phyloP scores from a whole-genome alignment of 2,797 vertebrate species.

The Gambelia wislizenii region DNA sequence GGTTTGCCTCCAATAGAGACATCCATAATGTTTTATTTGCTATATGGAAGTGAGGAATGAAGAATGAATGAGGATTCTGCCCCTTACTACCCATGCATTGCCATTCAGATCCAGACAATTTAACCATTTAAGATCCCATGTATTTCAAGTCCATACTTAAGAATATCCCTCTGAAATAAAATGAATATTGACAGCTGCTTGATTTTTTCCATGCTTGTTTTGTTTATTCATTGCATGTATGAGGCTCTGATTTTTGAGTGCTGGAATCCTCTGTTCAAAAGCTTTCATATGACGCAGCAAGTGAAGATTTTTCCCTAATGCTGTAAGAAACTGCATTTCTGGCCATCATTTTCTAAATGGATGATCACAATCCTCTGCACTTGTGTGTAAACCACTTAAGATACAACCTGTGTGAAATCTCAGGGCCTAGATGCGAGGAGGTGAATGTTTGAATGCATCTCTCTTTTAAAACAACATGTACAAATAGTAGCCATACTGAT shows the following conservation, averaged over 20 bases:
- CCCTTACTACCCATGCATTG: accelerated
- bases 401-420: not conserved
- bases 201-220: not conserved
- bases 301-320: not conserved
- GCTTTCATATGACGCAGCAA: not conserved
- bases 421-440: not conserved
- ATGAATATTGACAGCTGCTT: not conserved
- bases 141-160: not conserved
- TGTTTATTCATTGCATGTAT: not conserved
- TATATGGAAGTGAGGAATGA: not conserved
- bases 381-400: not conserved
- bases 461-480: not conserved
- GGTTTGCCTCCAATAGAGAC: not conserved
- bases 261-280: not conserved
- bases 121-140: not conserved
- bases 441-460: not conserved
- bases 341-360: not conserved
- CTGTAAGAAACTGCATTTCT: not conserved
- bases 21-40: not conserved
- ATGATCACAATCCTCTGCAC: not conserved
- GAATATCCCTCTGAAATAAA: not conserved
- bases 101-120: not conserved
- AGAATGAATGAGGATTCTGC: not conserved
- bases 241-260: not conserved
- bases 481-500: not conserved